Percentiles rank a stretch among this genome's conserved stretches.
These are phyloP conservation scores for Climacteris rufus DNA, from an alignment of 2,113 vertebrate species.

Conservation along the genomic window DNA sequence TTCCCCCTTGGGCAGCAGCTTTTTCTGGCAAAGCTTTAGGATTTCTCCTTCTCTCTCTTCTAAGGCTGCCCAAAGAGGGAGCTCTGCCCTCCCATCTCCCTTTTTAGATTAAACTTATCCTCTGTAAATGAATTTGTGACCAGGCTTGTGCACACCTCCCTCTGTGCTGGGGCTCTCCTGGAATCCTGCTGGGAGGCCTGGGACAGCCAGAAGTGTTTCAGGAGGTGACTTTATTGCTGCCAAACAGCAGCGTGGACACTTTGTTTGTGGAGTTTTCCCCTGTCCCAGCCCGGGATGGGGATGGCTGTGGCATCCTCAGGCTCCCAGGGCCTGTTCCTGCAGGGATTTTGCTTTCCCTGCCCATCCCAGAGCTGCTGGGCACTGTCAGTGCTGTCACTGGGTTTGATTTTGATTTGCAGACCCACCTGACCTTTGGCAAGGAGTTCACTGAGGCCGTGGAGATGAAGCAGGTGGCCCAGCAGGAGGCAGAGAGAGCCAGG, in stretches of 20 bases:
- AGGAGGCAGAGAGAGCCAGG: neutral
- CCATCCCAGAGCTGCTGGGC: neutral
- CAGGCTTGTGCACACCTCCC: neutral
- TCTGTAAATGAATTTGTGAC: neutral
- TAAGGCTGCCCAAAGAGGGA: neutral
- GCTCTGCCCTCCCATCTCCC: neutral
- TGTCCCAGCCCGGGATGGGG: neutral
- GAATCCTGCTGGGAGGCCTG: neutral
- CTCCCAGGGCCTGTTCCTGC: neutral
- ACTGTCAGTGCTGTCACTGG: neutral
- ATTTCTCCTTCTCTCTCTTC: neutral
- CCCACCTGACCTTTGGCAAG: neutral
- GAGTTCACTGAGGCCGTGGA: neutral
- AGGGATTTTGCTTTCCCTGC: neutral
- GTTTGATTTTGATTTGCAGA: neutral
- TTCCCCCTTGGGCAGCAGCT: neutral
- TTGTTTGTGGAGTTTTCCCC: neutral
- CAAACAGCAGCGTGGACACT: neutral
- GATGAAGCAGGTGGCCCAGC: neutral
- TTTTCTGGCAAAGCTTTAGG: neutral
- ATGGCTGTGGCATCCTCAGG: neutral
- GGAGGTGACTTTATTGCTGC: constrained; percentile 6
- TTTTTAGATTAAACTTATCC: accelerated
- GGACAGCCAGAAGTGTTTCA: neutral
- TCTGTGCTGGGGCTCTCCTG: neutral